Evolutionary conservation across 2,797 vertebrate species (phyloP), one percentile per base, ranked within the genome.

Genomic region (Phaenicophaeus curvirostris): DNA sequence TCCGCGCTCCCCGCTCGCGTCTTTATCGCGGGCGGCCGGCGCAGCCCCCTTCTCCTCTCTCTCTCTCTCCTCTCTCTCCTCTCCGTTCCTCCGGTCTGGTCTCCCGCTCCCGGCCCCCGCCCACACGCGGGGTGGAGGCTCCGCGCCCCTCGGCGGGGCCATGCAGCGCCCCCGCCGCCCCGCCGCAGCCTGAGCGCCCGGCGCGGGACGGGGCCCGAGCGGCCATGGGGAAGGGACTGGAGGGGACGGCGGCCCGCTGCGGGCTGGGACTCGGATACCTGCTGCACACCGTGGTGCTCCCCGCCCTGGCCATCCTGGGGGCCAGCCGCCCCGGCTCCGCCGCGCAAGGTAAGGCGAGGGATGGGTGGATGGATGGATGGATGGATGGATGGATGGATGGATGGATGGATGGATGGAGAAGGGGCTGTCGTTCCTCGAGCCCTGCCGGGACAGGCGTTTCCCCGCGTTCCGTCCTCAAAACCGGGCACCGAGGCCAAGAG

Each of bases 281-380:
- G 90, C 93, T 98, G 50, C 98, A 98, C 90, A 98, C 98, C 97
- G 96, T 98, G 87, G 97, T 98, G 93, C 89, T 98, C 80, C 98
- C 98, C 94, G 98, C 98, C 76, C 94, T 99, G 81, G 95, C 98
- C 59, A 96, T 99, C 62, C 96, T 99, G 71, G 96, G 98, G 46
- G 98, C 98, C 95, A 88, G 98, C 97, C 97, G 98, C 92, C 95
- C 97, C 79, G 97, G 98, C 75, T 98, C 97, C 31, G 97, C 96
- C 12, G 98, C 99, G 91, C 99, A 98, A 99, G 99, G 99, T 99
- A 99, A 98, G 98, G 75, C 7, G 50, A 18, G 19, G 79, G 37
- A 16, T 15, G 87, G 41, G 28, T 19, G 87, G 13, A 65, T 48
- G 39, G 39, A 39, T 39, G 39, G 39, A 39, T n/a, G n/a, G 37